Evolutionary conservation across 2,113 vertebrate species (phyloP), one percentile per base, ranked within the genome.

Genomic region (Halcyon senegalensis): DNA sequence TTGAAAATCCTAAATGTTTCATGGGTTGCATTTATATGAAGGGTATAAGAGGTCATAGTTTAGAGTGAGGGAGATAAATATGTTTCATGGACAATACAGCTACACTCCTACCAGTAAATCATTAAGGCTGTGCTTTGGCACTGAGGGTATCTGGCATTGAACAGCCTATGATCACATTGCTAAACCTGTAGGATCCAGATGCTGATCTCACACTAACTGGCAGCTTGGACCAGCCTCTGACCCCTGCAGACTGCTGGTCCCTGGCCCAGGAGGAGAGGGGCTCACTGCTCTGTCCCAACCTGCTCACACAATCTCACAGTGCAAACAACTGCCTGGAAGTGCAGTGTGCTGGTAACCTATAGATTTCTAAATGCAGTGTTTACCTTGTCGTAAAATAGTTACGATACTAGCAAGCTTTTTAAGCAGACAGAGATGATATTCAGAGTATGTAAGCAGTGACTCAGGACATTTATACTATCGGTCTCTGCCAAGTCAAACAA

Each of bases 401-500:
- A 79, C 77, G 67, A 46, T 63, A 67, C 69, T 80, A 84, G 64
- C 53, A 50, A 66, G 35, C 58, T 69, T 95, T 84, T 78, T 84
- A 70, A 90, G 58, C 83, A 93, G 82, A 58, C 9, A 25, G 64
- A 89, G 60, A 37, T 73, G 63, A 76, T 87, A 91, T 93, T 93
- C 84, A 86, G 77, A 60, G 35, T 90, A 87, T 1, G 16, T 87
- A 91, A 94, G 95, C 89, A 86, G 51, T 93, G 87, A 87, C 43
- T 97, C 87, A 94, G 76, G 78, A 80, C 89, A 90, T 90, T 94
- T 91, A 90, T 77, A 84, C 84, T 83, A 93, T 96, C 81, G 72
- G 84, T 74, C 72, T 94, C 70, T 90, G 94, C 81, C 93, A 96
- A 97, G 73, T 74, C 91, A 90, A 97, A 95, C 50, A 94, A 96